Percentiles rank a stretch among this genome's conserved stretches.
Conservation (phyloP, 1,140 invertebrate species). For the Bilobella aurantiaca region DNA sequence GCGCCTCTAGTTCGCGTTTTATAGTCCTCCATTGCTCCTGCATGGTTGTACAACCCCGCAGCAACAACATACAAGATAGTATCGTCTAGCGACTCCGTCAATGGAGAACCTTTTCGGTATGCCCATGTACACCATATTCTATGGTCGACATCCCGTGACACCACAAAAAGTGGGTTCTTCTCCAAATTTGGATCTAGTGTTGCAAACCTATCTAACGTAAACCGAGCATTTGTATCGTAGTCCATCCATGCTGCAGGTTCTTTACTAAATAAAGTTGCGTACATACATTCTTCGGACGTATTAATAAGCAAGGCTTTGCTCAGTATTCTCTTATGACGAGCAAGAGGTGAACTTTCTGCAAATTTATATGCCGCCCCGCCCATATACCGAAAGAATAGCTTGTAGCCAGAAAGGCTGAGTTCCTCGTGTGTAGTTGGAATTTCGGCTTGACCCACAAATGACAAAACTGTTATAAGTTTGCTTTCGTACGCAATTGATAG, state of each 20-base stretch:
- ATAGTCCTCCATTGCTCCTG: neutral
- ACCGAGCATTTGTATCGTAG: neutral
- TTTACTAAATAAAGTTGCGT: neutral
- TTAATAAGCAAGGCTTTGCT: neutral
- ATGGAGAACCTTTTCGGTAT: neutral
- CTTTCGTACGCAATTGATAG: neutral
- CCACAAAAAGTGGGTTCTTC: neutral
- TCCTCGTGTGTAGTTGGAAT: neutral
- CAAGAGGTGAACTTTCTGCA: neutral
- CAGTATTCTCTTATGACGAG: neutral
- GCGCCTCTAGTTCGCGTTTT: neutral
- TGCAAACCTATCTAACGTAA: neutral
- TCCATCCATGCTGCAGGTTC: conserved; percentile 4
- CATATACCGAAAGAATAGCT: conserved; percentile 1
- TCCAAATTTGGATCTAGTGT: neutral
- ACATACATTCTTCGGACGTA: neutral
- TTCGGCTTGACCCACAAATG: neutral
- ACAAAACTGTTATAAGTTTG: neutral
- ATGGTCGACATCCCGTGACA: neutral
- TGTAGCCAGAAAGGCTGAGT: neutral
- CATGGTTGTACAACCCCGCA: neutral
- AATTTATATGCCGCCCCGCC: neutral
- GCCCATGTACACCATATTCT: neutral
- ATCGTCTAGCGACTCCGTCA: neutral
- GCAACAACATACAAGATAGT: neutral